Evolutionary conservation across 2,113 vertebrate genomes (phyloP), one percentile per base, ranked within the genome.

Genomic region (Hucho hucho): DNA sequence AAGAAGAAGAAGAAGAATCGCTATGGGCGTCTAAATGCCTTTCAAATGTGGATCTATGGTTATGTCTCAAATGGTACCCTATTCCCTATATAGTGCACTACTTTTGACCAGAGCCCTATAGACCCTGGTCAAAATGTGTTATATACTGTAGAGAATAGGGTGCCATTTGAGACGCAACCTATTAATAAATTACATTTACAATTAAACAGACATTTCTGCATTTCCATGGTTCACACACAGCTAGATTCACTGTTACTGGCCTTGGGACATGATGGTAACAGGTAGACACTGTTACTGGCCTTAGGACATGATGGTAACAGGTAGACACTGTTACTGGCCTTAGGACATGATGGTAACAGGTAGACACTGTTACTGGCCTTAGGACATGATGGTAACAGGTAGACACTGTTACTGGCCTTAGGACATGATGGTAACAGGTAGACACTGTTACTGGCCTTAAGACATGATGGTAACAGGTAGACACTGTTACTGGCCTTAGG

Each of bases 21-120:
- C 90, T 83, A 47, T 59, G 76, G 89, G 88, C 89, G 53, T 88
- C 84, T 83, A 25, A 61, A 14, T 16, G 82, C 73, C 81, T 89
- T 88, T 85, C 82, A 84, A 81, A 80, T 83, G 87, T 79, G 83
- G 74, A 73, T 74, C 78, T 81, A 76, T 81, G 37, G 71, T 84
- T 79, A 82, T 37, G 20, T 28, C n/a, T 4, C 5, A 49, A 65
- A 65, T 18, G 64, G 16, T 11, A 65, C 26, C 26, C n/a, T 65
- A 16, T 28, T 28, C 16, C 64, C 64, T 65, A 26, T 37, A 37
- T 37, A 37, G 37, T 37, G 7, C 7, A 9, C 37, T 37, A 9
- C 6, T 37, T 37, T 64, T 64, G 63, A 64, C 26, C 26, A 64
- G 47, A 64, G 25, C 3, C 24, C 63, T 5, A 5, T n/a, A 28